Base-by-base conservation (phyloP, 64 coral and sea anemone genomes). In the Montipora capricornis region DNA sequence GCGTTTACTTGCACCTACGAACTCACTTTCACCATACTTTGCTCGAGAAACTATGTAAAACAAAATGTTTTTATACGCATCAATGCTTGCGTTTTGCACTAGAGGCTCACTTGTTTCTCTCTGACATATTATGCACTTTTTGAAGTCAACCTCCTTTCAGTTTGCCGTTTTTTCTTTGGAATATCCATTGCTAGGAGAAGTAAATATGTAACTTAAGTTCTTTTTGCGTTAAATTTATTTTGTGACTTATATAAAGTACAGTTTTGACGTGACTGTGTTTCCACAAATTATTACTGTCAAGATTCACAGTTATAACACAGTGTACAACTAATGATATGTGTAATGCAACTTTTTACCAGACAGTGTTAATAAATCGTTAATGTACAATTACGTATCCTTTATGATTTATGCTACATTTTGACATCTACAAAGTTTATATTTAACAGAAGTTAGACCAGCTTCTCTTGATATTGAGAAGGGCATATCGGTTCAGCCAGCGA, bases 101-200 rank as follows among this genome's bases (percentile, higher is more conserved):
- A 89, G 87, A 44, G 16, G 7, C 50, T 90, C 88, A 59, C 45
- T 90, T 59, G 88, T 60, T 19, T 90, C 64, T 16, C 17, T 50
- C 50, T 90, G 88, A 75, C 88, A 90, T 20, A 90, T 90, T 17
- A 90, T 59, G 17, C 88, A 90, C 29, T 90, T 90, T 22, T 78
- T 76, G 20, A 79, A 90, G 64, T 90, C 74, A 78, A 52, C 73
- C 44, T 87, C 37, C 2, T 37, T 64, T 79, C 88, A 90, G 44
- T 44, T 85, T 47, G 47, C 66, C 90, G 44, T 77, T 84, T 92
- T 92, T 60, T 52, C 20, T 84, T 70, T 70, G 90, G 90, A 85
- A 85, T 53, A 75, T 92, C 90, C 90, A 92, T 92, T 52, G 68
- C 68, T 19, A 70, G n/a, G 68, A 19, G 5, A 70, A 19, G 68